phyloP scores from a whole-genome alignment of 2,888 invertebrate species.

The Aleiodes alternator region DNA sequence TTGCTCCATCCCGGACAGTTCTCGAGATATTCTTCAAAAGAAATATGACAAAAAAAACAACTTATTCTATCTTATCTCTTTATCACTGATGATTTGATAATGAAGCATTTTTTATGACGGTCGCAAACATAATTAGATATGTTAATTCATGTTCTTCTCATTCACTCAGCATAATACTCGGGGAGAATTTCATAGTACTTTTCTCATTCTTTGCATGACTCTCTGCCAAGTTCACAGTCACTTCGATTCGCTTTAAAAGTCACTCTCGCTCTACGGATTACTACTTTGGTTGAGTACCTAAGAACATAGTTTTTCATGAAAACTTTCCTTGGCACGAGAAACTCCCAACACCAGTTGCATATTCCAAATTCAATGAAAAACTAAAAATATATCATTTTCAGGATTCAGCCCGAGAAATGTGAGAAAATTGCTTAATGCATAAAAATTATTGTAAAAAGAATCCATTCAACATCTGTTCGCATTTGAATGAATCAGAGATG shows the following conservation, averaged over 20 bases:
- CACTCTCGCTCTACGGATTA: constrained; percentile 53
- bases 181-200: constrained; percentile 73
- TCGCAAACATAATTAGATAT: background rate
- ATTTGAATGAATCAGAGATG: constrained; percentile 9
- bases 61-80: background rate
- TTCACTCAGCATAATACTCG: constrained; percentile 67
- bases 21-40: background rate
- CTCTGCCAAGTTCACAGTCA: constrained; percentile 66
- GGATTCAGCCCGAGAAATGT: too few relatives aligned
- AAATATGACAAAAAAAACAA: too few relatives aligned
- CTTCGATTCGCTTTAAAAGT: constrained; percentile 70
- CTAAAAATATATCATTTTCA: too few relatives aligned
- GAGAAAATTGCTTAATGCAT: background rate
- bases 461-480: constrained; percentile 14
- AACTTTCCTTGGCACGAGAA: constrained; percentile 16
- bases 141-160: constrained; percentile 16
- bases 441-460: background rate
- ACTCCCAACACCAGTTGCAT: constrained; percentile 23
- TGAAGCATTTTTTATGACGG: background rate
- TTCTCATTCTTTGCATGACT: constrained; percentile 55
- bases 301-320: constrained; percentile 25
- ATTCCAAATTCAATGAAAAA: constrained; percentile 1
- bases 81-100: background rate
- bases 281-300: constrained; percentile 19
- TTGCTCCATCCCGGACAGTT: too few relatives aligned